These are phyloP conservation scores for Apis laboriosa DNA, from an alignment of 1,140 invertebrate genomes.

Conservation along the genomic window DNA sequence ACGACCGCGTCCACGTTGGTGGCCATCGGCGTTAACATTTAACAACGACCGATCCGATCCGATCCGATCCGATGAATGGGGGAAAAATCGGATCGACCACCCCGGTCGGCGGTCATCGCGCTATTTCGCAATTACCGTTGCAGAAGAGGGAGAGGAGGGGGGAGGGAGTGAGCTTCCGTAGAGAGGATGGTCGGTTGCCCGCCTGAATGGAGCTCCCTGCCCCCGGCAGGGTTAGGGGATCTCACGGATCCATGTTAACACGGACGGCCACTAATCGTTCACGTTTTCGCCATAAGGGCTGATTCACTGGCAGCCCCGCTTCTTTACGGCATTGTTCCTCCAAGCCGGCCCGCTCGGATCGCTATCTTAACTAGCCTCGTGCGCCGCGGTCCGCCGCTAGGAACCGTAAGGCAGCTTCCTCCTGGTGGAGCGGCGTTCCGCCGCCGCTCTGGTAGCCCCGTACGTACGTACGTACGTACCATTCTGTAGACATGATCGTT, in stretches of 20 bases:
- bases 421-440: neutral
- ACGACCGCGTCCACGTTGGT: constrained; percentile 52
- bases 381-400: constrained; percentile 28
- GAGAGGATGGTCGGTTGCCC: neutral
- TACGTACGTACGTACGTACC: neutral
- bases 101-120: constrained; percentile 1
- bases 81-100: constrained; percentile 46
- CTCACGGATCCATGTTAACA: constrained; percentile 70
- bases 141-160: neutral
- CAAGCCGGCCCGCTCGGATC: constrained; percentile 68
- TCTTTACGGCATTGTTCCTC: constrained; percentile 79
- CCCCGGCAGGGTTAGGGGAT: neutral
- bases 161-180: neutral
- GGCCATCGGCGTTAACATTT: constrained; percentile 43
- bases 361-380: constrained; percentile 77
- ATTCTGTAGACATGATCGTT: constrained; percentile 54
- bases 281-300: constrained; percentile 80
- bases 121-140: constrained; percentile 51
- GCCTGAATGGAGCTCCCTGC: too few relatives aligned
- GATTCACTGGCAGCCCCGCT: constrained; percentile 71
- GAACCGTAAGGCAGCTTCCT: constrained; percentile 41
- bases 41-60: neutral
- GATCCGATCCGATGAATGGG: neutral
- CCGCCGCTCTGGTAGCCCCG: constrained; percentile 28
- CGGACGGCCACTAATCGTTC: constrained; percentile 79